A percentile compares a stretch with the other conserved stretches of the same genome.
These are phyloP conservation scores for Sus scrofa DNA, from an alignment of 2,113 vertebrate species.

Conservation along the genomic window DNA sequence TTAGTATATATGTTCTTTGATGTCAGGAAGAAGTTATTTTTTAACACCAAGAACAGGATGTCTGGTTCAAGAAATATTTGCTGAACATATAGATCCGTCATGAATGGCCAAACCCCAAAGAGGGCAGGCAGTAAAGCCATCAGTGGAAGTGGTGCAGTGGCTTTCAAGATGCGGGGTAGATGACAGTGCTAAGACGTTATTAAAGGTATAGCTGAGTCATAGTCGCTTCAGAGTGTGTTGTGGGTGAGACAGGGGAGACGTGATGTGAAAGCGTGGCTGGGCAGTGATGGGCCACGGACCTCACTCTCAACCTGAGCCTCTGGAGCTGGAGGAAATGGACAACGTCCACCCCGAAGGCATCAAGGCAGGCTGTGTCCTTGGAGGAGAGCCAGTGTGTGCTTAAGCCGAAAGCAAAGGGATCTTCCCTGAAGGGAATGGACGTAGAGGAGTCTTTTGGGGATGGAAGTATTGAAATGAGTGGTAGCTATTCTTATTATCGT, in stretches of 20 bases:
- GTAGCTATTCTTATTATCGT: not conserved
- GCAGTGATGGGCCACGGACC: fast-evolving
- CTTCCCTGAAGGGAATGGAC: not conserved
- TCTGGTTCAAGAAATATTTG: not conserved
- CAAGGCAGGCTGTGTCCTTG: not conserved
- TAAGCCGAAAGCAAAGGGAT: not conserved
- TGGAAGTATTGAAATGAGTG: not conserved
- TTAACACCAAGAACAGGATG: not conserved
- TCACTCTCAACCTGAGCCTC: fast-evolving
- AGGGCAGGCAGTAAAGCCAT: not conserved
- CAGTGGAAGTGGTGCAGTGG: not conserved
- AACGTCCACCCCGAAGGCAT: not conserved
- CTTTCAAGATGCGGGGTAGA: not conserved
- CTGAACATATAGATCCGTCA: not conserved
- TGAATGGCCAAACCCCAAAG: not conserved
- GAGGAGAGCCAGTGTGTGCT: not conserved
- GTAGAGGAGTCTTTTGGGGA: not conserved
- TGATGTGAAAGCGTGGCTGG: fast-evolving
- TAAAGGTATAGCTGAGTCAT: not conserved
- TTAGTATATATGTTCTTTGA: not conserved
- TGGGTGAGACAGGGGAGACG: not conserved
- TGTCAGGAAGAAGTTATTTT: not conserved
- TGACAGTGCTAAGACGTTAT: not conserved
- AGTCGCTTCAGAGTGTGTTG: not conserved
- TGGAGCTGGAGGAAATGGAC: not conserved